These are phyloP conservation scores for Pao palembangensis DNA, from an alignment of 2,113 vertebrate species.

Conservation along the genomic window DNA sequence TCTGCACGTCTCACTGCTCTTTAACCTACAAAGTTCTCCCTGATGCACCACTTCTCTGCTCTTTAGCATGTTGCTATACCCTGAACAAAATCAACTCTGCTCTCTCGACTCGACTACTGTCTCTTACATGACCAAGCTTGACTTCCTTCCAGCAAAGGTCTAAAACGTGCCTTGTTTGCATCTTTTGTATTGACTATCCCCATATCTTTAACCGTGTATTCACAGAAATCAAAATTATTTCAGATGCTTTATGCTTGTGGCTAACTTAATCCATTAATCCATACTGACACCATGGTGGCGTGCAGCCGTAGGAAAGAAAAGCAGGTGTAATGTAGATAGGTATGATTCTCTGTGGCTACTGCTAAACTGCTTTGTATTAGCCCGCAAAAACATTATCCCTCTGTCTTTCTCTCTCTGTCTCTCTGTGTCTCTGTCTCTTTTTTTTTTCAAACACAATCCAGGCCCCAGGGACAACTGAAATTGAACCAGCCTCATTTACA, in stretches of 20 bases:
- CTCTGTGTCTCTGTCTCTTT: slow-evolving; percentile 9
- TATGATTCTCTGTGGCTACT: slow-evolving; percentile 27
- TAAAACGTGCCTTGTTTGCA: too few relatives aligned
- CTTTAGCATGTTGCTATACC: too few relatives aligned
- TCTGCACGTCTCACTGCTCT: too few relatives aligned
- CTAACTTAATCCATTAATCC: background rate
- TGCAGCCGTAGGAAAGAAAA: slow-evolving; percentile 24
- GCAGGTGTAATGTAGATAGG: slow-evolving; percentile 37
- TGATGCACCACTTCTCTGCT: too few relatives aligned
- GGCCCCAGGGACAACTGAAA: slow-evolving; percentile 63
- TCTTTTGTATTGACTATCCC: background rate
- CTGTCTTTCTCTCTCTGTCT: slow-evolving; percentile 30
- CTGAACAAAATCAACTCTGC: too few relatives aligned
- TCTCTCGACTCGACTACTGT: too few relatives aligned
- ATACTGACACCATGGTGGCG: slow-evolving; percentile 20
- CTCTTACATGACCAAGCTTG: too few relatives aligned
- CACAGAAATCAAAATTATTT: background rate
- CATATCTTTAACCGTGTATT: background rate
- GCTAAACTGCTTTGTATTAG: slow-evolving; percentile 48
- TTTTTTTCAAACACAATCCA: slow-evolving; percentile 46
- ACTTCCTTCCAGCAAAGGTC: too few relatives aligned
- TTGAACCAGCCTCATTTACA: slow-evolving; percentile 66
- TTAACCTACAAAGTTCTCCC: too few relatives aligned
- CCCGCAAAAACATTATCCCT: slow-evolving; percentile 49
- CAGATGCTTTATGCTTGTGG: background rate